Evolutionary conservation across 2,888 invertebrate species (phyloP).

Genomic region (Lithodes maja): DNA sequence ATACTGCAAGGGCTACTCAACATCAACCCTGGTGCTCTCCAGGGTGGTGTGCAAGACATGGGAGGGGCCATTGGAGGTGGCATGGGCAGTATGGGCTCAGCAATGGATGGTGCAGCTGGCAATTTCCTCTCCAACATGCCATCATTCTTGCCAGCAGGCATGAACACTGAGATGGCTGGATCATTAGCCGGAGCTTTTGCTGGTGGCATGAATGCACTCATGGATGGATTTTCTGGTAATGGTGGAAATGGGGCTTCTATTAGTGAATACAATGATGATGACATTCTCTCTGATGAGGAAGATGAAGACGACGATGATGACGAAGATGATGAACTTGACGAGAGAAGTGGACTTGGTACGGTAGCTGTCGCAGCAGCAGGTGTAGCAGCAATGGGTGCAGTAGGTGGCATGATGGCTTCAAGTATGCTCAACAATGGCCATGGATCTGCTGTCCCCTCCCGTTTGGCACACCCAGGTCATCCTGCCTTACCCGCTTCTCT

Average conservation of each 20-base stretch:
- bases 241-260: slow-evolving; percentile 33
- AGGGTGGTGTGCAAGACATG: slow-evolving; percentile 61
- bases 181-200: slow-evolving; percentile 68
- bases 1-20: slow-evolving; percentile 67
- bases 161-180: slow-evolving; percentile 64
- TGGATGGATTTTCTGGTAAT: slow-evolving; percentile 47
- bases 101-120: slow-evolving; percentile 66
- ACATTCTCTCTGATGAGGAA: slow-evolving; percentile 51
- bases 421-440: slow-evolving; percentile 29
- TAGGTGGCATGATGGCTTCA: slow-evolving; percentile 65
- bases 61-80: slow-evolving; percentile 55
- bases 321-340: slow-evolving; percentile 53
- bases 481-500: slow-evolving; percentile 26
- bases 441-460: slow-evolving; percentile 20
- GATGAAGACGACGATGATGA: slow-evolving; percentile 56
- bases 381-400: slow-evolving; percentile 59
- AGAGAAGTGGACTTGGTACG: slow-evolving; percentile 29
- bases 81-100: slow-evolving; percentile 59
- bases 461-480: slow-evolving; percentile 13
- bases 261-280: slow-evolving; percentile 64
- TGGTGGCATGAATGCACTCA: slow-evolving; percentile 61
- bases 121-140: slow-evolving; percentile 66
- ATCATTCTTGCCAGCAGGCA: slow-evolving; percentile 63
- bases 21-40: slow-evolving; percentile 56
- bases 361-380: slow-evolving; percentile 45